Conservation (phyloP, 2,113 vertebrate genomes). For the Zootoca vivipara region DNA sequence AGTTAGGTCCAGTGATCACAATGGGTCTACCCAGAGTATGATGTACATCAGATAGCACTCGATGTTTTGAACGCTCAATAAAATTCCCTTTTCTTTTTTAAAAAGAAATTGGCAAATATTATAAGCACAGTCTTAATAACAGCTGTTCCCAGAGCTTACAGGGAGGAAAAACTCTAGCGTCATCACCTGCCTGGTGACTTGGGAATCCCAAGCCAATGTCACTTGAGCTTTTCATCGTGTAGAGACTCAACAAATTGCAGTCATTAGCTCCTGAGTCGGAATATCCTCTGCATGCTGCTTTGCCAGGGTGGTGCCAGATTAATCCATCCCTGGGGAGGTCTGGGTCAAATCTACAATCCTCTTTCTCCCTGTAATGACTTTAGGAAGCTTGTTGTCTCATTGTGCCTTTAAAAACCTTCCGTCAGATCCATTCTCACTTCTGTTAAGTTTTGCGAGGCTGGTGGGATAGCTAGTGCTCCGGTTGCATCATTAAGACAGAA, state of each 20-base stretch:
- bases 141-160: not conserved
- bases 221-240: not conserved
- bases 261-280: not conserved
- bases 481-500: conserved; percentile 5
- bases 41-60: too few relatives aligned
- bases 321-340: not conserved
- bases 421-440: not conserved
- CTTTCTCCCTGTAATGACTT: not conserved
- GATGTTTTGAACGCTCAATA: too few relatives aligned
- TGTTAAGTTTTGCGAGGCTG: not conserved
- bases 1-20: too few relatives aligned
- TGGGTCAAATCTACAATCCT: not conserved
- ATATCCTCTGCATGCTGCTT: not conserved
- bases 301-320: not conserved
- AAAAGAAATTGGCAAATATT: too few relatives aligned
- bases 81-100: too few relatives aligned
- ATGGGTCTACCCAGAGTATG: too few relatives aligned
- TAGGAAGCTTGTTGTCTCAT: not conserved
- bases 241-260: not conserved
- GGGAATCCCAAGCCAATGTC: not conserved
- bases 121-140: not conserved
- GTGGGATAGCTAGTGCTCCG: not conserved
- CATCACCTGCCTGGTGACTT: not conserved
- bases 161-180: not conserved
- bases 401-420: not conserved